These are phyloP conservation scores for Macaca mulatta DNA, from an alignment of 2,113 vertebrate genomes.

Conservation along the genomic window DNA sequence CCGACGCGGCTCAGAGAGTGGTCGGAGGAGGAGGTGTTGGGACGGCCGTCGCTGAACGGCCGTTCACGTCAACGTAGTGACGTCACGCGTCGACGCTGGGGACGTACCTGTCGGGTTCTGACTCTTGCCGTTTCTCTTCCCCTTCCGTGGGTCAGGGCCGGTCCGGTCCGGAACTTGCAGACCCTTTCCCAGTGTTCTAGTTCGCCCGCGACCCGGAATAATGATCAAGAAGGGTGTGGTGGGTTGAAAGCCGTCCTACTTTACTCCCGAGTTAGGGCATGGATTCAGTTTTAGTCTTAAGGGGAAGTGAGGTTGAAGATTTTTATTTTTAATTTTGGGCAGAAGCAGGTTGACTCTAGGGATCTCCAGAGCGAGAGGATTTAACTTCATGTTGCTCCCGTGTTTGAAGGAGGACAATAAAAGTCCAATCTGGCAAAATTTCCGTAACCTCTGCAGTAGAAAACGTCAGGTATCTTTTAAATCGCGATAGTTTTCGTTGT, in stretches of 20 bases:
- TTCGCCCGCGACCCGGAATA: not conserved
- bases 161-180: not conserved
- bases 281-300: not conserved
- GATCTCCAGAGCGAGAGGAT: not conserved
- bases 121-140: not conserved
- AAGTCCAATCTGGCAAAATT: constrained; percentile 25
- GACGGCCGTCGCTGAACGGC: constrained; percentile 36
- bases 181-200: not conserved
- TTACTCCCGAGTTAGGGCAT: not conserved
- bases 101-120: constrained; percentile 59
- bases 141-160: constrained; percentile 8
- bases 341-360: constrained; percentile 19
- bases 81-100: constrained; percentile 61
- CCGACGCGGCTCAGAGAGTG: not conserved
- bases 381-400: constrained; percentile 38
- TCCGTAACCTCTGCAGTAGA: not conserved
- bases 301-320: constrained; percentile 38
- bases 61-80: constrained; percentile 67
- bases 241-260: not conserved
- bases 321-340: constrained; percentile 43
- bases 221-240: constrained; percentile 3
- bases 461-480: constrained; percentile 13
- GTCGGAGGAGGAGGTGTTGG: not conserved
- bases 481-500: not conserved
- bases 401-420: not conserved